Percentiles rank a stretch among this genome's conserved stretches.
These are phyloP conservation scores for Gnathonemus echidnorhynchus DNA, from an alignment of 2,113 vertebrate species.

Conservation along the genomic window DNA sequence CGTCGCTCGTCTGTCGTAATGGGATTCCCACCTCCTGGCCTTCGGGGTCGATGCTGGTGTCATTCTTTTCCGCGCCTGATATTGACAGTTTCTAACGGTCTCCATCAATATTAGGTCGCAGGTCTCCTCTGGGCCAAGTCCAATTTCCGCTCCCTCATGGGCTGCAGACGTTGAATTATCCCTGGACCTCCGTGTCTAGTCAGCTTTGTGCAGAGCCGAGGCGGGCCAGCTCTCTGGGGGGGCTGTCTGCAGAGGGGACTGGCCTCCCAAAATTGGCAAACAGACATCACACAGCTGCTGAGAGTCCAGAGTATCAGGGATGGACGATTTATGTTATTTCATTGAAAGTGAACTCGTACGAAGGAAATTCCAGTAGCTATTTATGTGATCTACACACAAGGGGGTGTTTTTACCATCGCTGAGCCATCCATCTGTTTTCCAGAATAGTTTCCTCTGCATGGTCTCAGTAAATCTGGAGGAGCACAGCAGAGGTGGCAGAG, in stretches of 20 bases:
- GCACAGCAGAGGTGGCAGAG: neutral
- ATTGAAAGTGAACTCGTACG: neutral
- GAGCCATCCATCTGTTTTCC: neutral
- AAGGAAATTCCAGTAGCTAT: neutral
- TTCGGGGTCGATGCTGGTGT: constrained; percentile 36
- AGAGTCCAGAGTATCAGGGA: neutral
- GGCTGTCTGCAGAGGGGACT: neutral
- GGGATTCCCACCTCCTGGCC: constrained; percentile 28
- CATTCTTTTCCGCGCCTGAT: constrained; percentile 33
- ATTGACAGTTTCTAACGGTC: constrained; percentile 44
- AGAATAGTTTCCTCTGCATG: neutral
- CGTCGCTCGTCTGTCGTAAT: constrained; percentile 36
- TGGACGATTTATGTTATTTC: neutral
- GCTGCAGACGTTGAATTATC: constrained; percentile 41
- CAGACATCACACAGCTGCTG: neutral
- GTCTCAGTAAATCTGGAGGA: neutral
- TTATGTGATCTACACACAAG: neutral
- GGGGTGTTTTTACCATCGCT: neutral
- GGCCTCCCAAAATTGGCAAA: neutral
- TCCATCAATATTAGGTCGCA: constrained; percentile 44
- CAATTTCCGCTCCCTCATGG: constrained; percentile 50
- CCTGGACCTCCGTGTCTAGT: constrained; percentile 29
- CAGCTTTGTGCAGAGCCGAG: constrained; percentile 8
- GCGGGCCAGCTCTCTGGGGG: constrained; percentile 3
- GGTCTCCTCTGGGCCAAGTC: constrained; percentile 35